Evolutionary conservation across 1,140 invertebrate species (phyloP).

Genomic region (Nautilus pompilius): DNA sequence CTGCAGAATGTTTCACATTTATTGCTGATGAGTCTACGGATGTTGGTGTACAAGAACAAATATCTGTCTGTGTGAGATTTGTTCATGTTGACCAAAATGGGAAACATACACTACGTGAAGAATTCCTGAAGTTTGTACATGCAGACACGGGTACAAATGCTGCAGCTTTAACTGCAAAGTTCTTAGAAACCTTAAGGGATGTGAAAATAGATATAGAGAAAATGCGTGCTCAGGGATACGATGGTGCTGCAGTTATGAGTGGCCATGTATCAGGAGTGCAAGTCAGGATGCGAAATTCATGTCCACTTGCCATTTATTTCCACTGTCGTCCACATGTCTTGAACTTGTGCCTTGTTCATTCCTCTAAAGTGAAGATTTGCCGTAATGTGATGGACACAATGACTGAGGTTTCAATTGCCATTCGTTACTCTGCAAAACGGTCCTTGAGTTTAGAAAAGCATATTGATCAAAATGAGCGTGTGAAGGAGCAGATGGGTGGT

Average conservation of each 20-base stretch:
- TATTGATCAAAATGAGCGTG: too few relatives aligned
- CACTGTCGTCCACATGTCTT: conserved; percentile 19
- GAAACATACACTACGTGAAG: too few relatives aligned
- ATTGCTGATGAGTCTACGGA: too few relatives aligned
- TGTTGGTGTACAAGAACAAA: too few relatives aligned
- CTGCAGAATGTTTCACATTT: too few relatives aligned
- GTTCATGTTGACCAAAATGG: too few relatives aligned
- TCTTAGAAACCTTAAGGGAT: too few relatives aligned
- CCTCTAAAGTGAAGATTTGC: background rate
- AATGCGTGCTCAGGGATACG: conserved; percentile 11
- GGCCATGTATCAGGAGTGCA: conserved; percentile 7
- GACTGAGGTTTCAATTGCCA: conserved; percentile 12
- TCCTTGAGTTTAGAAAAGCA: background rate
- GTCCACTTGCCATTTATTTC: conserved; percentile 10
- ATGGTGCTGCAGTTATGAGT: conserved; percentile 13
- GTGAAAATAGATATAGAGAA: background rate
- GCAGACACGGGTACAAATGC: too few relatives aligned
- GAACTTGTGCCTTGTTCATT: conserved; percentile 17
- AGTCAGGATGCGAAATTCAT: conserved; percentile 1
- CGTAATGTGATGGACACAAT: conserved; percentile 13
- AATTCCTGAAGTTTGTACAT: too few relatives aligned
- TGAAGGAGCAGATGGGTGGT: too few relatives aligned
- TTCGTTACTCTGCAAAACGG: conserved; percentile 13
- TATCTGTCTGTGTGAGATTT: too few relatives aligned
- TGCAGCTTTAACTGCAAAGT: too few relatives aligned